phyloP scores from a whole-genome alignment of 1,140 invertebrate species.

The Ostrea edulis region DNA sequence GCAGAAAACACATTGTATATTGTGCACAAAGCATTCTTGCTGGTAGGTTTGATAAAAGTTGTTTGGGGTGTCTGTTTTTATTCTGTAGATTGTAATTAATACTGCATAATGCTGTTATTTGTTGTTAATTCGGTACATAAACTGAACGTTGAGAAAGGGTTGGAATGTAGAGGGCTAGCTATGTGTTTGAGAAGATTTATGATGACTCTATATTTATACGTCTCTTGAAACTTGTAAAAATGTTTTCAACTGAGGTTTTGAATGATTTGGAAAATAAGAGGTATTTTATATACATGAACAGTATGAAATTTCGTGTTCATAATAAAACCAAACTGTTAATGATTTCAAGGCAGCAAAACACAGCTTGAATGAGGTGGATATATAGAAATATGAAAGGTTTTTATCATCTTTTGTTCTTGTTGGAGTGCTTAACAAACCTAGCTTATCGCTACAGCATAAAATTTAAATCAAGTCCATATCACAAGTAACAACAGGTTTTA shows the following conservation, averaged over 20 bases:
- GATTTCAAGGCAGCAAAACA: slow-evolving; percentile 37
- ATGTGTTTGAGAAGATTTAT: slow-evolving; percentile 12
- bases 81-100: slow-evolving; percentile 28
- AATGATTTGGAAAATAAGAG: slow-evolving; percentile 37
- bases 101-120: slow-evolving; percentile 28
- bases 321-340: slow-evolving; percentile 36
- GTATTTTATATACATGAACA: slow-evolving; percentile 36
- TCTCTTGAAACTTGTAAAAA: slow-evolving; percentile 27
- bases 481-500: no score
- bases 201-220: slow-evolving; percentile 37
- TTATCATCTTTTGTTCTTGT: slow-evolving; percentile 34
- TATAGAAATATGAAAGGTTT: slow-evolving; percentile 33
- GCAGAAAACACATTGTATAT: neutral
- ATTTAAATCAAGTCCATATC: neutral
- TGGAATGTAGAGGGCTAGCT: slow-evolving; percentile 12
- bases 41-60: neutral
- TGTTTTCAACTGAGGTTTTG: slow-evolving; percentile 32
- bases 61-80: slow-evolving; percentile 21
- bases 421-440: neutral
- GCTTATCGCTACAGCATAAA: slow-evolving; percentile 25
- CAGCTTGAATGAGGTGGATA: slow-evolving; percentile 36
- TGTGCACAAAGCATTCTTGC: neutral
- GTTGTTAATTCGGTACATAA: slow-evolving; percentile 21
- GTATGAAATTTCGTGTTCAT: slow-evolving; percentile 38
- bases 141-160: slow-evolving; percentile 1